These are phyloP conservation scores for Sinocyclocheilus rhinocerous DNA, from an alignment of 2,113 vertebrate species.

Conservation along the genomic window DNA sequence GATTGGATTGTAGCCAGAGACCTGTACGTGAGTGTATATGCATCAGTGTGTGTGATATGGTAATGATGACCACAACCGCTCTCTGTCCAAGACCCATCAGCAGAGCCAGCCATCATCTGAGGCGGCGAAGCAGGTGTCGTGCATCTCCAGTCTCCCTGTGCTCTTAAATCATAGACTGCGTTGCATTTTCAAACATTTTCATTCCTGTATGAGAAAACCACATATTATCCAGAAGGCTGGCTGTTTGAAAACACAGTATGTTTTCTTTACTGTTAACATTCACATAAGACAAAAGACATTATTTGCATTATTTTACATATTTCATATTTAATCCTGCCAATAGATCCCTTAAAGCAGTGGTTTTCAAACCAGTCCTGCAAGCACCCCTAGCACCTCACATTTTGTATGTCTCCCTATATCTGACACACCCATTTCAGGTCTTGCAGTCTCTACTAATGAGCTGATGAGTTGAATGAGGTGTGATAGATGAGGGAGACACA, in stretches of 20 bases:
- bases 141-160: background rate
- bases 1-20: slow-evolving; percentile 28
- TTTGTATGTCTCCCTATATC: no score
- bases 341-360: no score
- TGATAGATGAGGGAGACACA: no score
- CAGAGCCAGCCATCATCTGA: slow-evolving; percentile 20
- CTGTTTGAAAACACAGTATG: no score
- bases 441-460: no score
- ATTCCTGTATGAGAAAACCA: slow-evolving; percentile 3
- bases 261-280: background rate
- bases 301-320: background rate
- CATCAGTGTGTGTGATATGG: slow-evolving; percentile 25
- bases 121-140: slow-evolving; percentile 12
- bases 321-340: background rate
- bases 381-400: no score
- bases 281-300: background rate
- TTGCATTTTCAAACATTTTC: slow-evolving; percentile 17
- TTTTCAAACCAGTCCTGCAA: no score
- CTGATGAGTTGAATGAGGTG: no score
- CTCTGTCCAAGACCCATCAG: slow-evolving; percentile 26
- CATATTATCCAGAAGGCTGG: background rate
- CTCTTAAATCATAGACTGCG: slow-evolving; percentile 6
- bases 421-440: no score
- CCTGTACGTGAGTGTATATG: slow-evolving; percentile 35
- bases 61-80: slow-evolving; percentile 48